Base-by-base conservation (phyloP, 2,888 invertebrate species). In the Anoncus sp. region DNA sequence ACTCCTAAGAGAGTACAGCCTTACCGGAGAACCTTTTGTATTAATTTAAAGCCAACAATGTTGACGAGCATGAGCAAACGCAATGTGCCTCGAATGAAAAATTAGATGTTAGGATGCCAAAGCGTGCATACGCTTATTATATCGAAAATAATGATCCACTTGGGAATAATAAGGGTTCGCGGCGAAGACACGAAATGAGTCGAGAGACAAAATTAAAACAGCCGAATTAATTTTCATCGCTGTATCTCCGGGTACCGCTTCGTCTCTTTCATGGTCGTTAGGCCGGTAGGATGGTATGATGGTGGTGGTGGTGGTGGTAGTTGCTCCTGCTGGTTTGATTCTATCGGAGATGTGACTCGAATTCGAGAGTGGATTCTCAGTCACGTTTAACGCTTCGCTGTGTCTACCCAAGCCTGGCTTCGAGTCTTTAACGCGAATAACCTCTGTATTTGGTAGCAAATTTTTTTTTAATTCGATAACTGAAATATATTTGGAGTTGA, bases 181-280 rank as follows among this genome's bases (percentile, higher is more conserved):
- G n/a, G n/a, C n/a, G 31, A 31, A 40, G 24, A 55, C 43, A 24
- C 27, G 14, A 31, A 14, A 43, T 43, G 43, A 53, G 72, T 81
- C 78, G 79, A 51, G 38, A 38, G 51, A 49, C 51, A n/a, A 24
- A 84, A 84, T 85, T 84, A 85, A 84, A 85, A 85, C 79, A 81
- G 79, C 71, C 74, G 80, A 80, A 85, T 85, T 85, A 84, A 85
- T 85, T 83, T 81, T 79, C 82, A 75, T 78, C 79, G 77, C 81
- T 69, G n/a, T n/a, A 62, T 75, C 45, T 76, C 81, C n/a, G n/a
- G n/a, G 59, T 40, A 66, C 20, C 16, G 67, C 45, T 55, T 67
- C 55, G 40, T 51, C 40, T 65, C 16, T 65, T 55, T 55, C 55
- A 31, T 67, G 9, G 18, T 53, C 51, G 27, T 55, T 45, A 27